Evolutionary conservation across 2,888 invertebrate species (phyloP).

Genomic region (Drosophila atripex): DNA sequence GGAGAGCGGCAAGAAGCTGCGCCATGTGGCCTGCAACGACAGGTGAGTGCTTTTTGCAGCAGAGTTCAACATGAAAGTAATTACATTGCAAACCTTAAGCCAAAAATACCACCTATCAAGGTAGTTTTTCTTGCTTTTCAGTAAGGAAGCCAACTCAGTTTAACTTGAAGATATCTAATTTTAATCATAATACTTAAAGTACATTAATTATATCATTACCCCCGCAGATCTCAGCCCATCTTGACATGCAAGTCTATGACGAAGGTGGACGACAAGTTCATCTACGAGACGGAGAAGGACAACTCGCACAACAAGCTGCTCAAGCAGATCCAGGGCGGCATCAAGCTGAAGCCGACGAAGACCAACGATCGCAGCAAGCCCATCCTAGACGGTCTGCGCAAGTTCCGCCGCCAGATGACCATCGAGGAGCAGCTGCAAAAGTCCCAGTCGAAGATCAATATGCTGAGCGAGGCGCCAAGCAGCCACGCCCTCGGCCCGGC

Average conservation of each 20-base stretch:
- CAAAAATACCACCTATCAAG: background rate
- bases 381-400: constrained; percentile 91
- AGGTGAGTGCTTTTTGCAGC: constrained; percentile 84
- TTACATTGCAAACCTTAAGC: constrained; percentile 14
- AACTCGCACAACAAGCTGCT: constrained; percentile 92
- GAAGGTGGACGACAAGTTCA: constrained; percentile 91
- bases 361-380: constrained; percentile 95
- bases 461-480: constrained; percentile 74
- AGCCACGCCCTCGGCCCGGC: constrained; percentile 62
- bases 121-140: background rate
- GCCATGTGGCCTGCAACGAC: constrained; percentile 94
- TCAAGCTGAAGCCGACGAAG: constrained; percentile 89
- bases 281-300: constrained; percentile 93
- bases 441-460: constrained; percentile 88
- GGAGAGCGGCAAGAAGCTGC: constrained; percentile 91
- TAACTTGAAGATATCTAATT: too few relatives aligned
- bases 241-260: constrained; percentile 86
- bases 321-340: constrained; percentile 91
- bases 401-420: constrained; percentile 94
- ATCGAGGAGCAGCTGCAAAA: constrained; percentile 95
- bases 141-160: background rate
- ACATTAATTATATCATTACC: background rate
- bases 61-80: constrained; percentile 3
- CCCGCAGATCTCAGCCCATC: constrained; percentile 86
- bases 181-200: too few relatives aligned